These are phyloP conservation scores for Trypoxylon attenuatum DNA, from an alignment of 2,888 invertebrate genomes.

Conservation along the genomic window DNA sequence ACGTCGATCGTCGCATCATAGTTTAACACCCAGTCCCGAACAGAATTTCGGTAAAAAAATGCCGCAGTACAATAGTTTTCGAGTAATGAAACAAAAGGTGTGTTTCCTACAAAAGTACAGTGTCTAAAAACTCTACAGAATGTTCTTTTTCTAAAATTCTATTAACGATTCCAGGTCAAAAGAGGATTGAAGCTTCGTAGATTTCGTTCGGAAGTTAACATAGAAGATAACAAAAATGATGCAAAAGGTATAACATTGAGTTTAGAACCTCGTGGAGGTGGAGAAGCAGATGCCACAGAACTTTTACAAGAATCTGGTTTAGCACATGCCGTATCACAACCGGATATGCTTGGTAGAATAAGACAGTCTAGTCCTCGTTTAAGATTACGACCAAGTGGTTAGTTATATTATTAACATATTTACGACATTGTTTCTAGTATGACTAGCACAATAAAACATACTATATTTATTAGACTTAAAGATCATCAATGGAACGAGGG, in stretches of 20 bases:
- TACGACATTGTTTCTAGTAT: background rate
- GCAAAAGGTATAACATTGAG: conserved; percentile 64
- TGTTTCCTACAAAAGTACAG: too few relatives aligned
- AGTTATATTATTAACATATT: conserved; percentile 6
- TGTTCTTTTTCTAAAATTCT: background rate
- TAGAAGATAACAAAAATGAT: conserved; percentile 70
- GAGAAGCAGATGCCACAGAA: conserved; percentile 74
- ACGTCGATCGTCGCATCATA: conserved; percentile 62
- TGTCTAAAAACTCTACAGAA: background rate
- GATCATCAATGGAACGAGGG: conserved; percentile 64
- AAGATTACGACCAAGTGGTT: conserved; percentile 65
- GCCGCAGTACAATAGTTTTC: conserved; percentile 71
- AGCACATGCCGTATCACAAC: conserved; percentile 74
- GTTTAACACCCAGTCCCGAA: conserved; percentile 66
- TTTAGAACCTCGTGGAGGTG: conserved; percentile 70
- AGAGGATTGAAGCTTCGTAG: conserved; percentile 71
- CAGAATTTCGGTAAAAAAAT: conserved; percentile 65
- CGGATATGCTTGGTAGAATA: conserved; percentile 68
- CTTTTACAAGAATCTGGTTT: conserved; percentile 70
- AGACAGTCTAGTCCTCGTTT: conserved; percentile 66
- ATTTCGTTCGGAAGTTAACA: conserved; percentile 74
- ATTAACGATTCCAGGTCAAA: conserved; percentile 62
- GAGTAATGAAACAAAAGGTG: conserved; percentile 73
- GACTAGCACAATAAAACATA: background rate
- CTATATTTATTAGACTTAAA: conserved; percentile 62